These are phyloP conservation scores for Rafetus swinhoei DNA, from an alignment of 2,113 vertebrate species.

Conservation along the genomic window DNA sequence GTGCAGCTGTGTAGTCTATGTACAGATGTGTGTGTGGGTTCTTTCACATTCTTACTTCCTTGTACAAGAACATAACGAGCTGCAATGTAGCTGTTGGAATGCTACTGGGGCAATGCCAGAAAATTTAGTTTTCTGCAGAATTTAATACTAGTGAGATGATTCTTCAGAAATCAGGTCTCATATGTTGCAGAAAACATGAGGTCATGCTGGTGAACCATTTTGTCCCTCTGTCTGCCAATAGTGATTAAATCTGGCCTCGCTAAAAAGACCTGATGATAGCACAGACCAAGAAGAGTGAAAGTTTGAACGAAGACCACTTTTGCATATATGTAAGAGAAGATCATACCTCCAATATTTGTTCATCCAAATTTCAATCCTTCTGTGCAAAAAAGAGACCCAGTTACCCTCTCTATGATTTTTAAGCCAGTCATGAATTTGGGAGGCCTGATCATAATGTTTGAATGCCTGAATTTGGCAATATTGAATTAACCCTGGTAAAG, in stretches of 20 bases:
- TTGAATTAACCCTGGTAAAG: conserved; percentile 16
- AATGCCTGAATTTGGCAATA: not conserved
- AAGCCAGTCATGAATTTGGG: not conserved
- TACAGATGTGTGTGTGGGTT: not conserved
- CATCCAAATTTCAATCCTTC: not conserved
- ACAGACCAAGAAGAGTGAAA: not conserved
- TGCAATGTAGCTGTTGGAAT: not conserved
- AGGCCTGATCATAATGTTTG: not conserved
- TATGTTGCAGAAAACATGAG: not conserved
- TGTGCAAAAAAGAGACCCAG: not conserved
- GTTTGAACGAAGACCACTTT: not conserved
- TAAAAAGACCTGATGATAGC: not conserved
- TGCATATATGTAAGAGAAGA: accelerated
- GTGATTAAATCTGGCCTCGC: no score
- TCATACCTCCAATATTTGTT: not conserved
- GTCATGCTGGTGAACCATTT: not conserved
- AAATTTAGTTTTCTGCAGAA: not conserved
- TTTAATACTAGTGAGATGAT: not conserved
- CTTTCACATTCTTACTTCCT: not conserved
- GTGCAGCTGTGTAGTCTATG: no score
- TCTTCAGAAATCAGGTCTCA: not conserved
- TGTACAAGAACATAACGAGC: not conserved
- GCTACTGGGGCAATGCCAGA: not conserved
- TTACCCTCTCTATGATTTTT: not conserved
- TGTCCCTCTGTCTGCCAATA: not conserved